phyloP scores from a whole-genome alignment of 2,888 invertebrate genomes.

The Gandaritis pyraliata region DNA sequence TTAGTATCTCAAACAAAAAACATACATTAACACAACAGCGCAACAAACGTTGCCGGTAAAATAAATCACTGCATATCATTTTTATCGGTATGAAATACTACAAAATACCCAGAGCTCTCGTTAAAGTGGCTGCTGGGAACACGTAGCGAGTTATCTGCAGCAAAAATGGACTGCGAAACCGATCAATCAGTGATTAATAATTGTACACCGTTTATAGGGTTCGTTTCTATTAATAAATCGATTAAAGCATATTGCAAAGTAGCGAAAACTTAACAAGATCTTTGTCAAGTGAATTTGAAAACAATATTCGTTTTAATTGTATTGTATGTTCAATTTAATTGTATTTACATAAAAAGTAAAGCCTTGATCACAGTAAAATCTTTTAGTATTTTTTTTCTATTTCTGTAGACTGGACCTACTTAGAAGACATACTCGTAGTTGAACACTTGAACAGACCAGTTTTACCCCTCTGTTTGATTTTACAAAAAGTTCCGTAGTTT shows the following conservation, averaged over 20 bases:
- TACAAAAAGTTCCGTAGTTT: slow-evolving; percentile 19
- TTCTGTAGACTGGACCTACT: not conserved
- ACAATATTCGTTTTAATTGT: not conserved
- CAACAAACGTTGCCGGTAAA: slow-evolving; percentile 49
- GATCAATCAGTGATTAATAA: slow-evolving; percentile 38
- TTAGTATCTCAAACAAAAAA: slow-evolving; percentile 43
- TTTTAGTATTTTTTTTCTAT: no score
- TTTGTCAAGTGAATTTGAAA: not conserved
- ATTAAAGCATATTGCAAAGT: no score
- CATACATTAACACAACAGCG: slow-evolving; percentile 45
- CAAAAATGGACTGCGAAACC: slow-evolving; percentile 53
- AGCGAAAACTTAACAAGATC: no score
- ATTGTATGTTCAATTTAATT: not conserved
- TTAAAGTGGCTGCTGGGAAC: slow-evolving; percentile 56
- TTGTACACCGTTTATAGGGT: slow-evolving; percentile 11
- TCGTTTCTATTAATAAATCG: not conserved
- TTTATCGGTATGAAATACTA: slow-evolving; percentile 60
- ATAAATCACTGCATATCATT: slow-evolving; percentile 56
- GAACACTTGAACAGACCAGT: not conserved
- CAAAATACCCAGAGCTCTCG: slow-evolving; percentile 51
- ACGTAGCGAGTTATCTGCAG: slow-evolving; percentile 54
- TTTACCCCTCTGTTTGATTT: slow-evolving; percentile 5
- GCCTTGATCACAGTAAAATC: no score
- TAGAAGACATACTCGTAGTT: not conserved
- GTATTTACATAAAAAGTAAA: no score